Conservation (phyloP, 64 coral and sea anemone genomes). For the Actinia equina region DNA sequence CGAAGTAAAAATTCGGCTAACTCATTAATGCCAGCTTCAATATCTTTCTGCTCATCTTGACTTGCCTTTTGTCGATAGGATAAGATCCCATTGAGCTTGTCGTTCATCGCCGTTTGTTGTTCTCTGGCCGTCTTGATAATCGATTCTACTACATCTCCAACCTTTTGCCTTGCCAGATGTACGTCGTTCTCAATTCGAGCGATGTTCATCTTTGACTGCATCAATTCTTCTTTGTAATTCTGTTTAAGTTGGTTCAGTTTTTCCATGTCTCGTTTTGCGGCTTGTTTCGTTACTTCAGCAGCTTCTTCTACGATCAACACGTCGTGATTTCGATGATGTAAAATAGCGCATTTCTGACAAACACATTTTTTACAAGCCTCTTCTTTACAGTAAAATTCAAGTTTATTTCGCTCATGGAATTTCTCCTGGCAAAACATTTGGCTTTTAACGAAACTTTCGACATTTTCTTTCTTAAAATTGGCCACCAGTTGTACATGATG, state of each 20-base stretch:
- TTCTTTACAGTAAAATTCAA: not conserved
- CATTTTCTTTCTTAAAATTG: not conserved
- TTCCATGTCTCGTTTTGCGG: not conserved
- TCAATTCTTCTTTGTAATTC: not conserved
- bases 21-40: not conserved
- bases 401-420: too few species aligned
- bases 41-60: not conserved
- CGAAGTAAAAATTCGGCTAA: not conserved
- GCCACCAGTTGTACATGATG: not conserved
- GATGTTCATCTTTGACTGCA: not conserved
- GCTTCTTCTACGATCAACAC: not conserved
- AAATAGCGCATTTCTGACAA: constrained; percentile 4
- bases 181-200: not conserved
- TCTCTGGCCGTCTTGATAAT: not conserved
- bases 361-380: not conserved
- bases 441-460: too few species aligned
- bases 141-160: not conserved
- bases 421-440: too few species aligned
- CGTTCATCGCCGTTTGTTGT: not conserved
- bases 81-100: not conserved
- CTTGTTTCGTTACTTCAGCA: not conserved
- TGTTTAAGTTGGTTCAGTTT: not conserved
- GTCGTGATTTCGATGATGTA: not conserved
- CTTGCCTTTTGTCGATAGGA: not conserved
- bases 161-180: not conserved